Percentiles rank a stretch among this genome's conserved stretches.
phyloP scores from a whole-genome alignment of 35 echinoderm and acorn worm species.

The Strongylocentrotus purpuratus region DNA sequence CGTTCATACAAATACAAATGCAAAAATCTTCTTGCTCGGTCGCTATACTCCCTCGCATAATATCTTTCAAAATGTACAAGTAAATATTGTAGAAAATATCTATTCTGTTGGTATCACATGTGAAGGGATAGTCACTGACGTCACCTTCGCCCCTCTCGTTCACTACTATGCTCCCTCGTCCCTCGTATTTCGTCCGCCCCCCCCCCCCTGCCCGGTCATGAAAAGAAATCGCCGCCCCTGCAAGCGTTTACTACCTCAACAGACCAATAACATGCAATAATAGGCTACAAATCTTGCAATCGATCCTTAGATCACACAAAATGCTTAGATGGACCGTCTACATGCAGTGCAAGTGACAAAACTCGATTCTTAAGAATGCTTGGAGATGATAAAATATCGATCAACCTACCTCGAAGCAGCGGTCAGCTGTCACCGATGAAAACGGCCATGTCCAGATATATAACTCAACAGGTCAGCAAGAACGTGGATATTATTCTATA shows the following conservation, averaged over 20 bases:
- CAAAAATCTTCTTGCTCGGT: too few species aligned
- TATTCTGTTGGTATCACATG: too few species aligned
- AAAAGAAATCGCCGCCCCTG: too few species aligned
- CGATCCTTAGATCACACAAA: neutral
- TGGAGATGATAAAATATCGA: neutral
- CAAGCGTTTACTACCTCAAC: neutral
- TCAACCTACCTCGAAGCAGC: neutral
- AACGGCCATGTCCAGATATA: neutral
- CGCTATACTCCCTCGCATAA: too few species aligned
- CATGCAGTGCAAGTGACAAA: neutral
- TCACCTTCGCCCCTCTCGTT: too few species aligned
- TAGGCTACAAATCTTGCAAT: neutral
- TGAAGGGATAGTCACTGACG: too few species aligned
- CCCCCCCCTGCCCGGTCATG: too few species aligned
- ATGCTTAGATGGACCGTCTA: neutral
- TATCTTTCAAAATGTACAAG: too few species aligned
- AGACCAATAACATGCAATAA: neutral
- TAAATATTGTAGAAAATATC: too few species aligned
- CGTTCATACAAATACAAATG: too few species aligned
- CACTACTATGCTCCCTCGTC: too few species aligned
- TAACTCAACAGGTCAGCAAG: slow-evolving; percentile 7
- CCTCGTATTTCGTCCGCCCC: too few species aligned
- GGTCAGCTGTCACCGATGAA: neutral
- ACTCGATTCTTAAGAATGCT: neutral
- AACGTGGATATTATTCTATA: neutral